Base-by-base conservation (phyloP, 2,113 vertebrate genomes). In the Synchiropus splendidus region DNA sequence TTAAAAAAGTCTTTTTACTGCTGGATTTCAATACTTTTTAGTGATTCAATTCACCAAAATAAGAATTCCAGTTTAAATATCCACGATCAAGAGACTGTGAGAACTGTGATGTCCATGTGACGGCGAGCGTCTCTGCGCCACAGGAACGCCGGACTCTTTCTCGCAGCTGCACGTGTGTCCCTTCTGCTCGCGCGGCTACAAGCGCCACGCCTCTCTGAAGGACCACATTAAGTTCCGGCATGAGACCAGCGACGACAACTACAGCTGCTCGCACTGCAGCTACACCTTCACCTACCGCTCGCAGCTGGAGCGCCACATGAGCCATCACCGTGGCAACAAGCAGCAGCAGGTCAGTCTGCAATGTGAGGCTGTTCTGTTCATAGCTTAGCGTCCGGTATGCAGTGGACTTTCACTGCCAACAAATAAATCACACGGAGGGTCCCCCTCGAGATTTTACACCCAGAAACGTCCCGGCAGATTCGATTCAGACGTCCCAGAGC, bases 161-260 rank as follows among this genome's bases (percentile, higher is more conserved):
- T 90, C 92, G 35, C 89, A 94, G 8, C 78, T 97, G 62, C 90
- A 95, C 49, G 94, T 90, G 2, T 99, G 95, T 70, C 94, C 95
- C 0, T 98, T 98, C 67, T 98, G 95, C 49, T 92, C 96, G 10
- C 86, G 95, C 46, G 92, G 92, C 54, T 99, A 99, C 85, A 99
- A 98, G 48, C 92, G 94, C 53, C 92, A 93, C 45, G 92, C 95
- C 47, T 96, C 94, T 13, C 80, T 99, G 70, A 98, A 98, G 78
- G 95, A 99, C 49, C 94, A 97, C 84, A 95, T 99, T 35, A 97
- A 93, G 64, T 94, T 94, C 31, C 90, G 93, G 51, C 94, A 99
- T 81, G 93, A 98, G 71, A 97, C 92, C 43, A 95, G 89, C 1
- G 91, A 97, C 36, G 92, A 97, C 75, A 95, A 96, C 83, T 94